phyloP scores from a whole-genome alignment of 2,888 invertebrate species.

The Glomeris marginata region DNA sequence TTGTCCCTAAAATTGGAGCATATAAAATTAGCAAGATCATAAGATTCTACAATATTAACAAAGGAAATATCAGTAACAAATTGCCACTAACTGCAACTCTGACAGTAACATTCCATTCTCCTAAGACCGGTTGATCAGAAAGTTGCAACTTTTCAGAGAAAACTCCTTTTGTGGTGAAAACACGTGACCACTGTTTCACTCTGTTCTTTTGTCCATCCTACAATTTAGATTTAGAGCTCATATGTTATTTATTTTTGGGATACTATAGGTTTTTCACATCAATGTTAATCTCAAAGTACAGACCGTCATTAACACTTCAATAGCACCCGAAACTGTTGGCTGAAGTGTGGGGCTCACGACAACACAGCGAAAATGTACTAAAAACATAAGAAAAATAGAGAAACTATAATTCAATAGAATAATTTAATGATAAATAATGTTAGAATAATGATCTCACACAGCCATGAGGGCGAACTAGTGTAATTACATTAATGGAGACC shows the following conservation, averaged over 20 bases:
- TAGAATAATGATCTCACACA: not conserved
- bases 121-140: slow-evolving; percentile 67
- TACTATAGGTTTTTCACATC: no score
- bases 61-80: slow-evolving; percentile 4
- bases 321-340: slow-evolving; percentile 48
- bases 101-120: slow-evolving; percentile 70
- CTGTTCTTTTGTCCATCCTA: slow-evolving; percentile 61
- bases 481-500: no score
- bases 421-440: slow-evolving; percentile 3
- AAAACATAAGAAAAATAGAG: no score
- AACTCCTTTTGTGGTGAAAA: slow-evolving; percentile 45
- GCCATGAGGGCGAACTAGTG: no score
- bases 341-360: slow-evolving; percentile 57
- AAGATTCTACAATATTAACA: not conserved
- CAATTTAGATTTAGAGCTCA: no score
- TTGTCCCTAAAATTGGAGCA: slow-evolving; percentile 33
- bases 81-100: slow-evolving; percentile 33
- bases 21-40: not conserved
- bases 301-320: slow-evolving; percentile 51
- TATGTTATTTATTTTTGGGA: no score
- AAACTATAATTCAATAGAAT: no score
- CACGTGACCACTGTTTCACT: slow-evolving; percentile 61
- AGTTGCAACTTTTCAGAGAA: slow-evolving; percentile 58
- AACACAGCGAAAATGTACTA: slow-evolving; percentile 64
- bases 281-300: slow-evolving; percentile 21